A percentile compares a stretch with the other conserved stretches of the same genome.
Conservation (phyloP, 2,888 invertebrate species). For the Incurvaria masculella region DNA sequence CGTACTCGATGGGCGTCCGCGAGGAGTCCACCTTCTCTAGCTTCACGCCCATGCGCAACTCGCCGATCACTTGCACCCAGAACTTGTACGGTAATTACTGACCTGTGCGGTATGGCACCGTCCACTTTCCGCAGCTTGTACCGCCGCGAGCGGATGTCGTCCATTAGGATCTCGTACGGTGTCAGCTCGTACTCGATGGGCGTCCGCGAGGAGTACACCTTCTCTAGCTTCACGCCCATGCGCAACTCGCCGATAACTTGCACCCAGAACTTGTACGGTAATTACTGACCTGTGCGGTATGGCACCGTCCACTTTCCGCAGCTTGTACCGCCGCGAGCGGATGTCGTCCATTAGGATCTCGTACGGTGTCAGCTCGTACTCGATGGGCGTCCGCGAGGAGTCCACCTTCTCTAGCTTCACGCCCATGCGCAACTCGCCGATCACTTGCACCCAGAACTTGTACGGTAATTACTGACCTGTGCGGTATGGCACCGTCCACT, state of each 20-base stretch:
- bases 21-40: constrained; percentile 82
- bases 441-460: constrained; percentile 94
- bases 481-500: constrained; percentile 79
- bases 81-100: constrained; percentile 76
- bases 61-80: constrained; percentile 94
- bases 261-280: constrained; percentile 90
- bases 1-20: constrained; percentile 82
- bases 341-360: constrained; percentile 98
- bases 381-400: constrained; percentile 72
- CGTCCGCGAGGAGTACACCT: constrained; percentile 70
- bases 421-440: constrained; percentile 86
- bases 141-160: constrained; percentile 90
- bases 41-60: constrained; percentile 87
- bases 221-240: constrained; percentile 90
- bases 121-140: too few species aligned
- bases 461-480: constrained; percentile 67
- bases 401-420: constrained; percentile 89
- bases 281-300: constrained; percentile 62
- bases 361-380: constrained; percentile 93
- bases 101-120: too few species aligned
- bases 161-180: constrained; percentile 97
- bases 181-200: constrained; percentile 91
- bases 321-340: constrained; percentile 81
- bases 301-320: constrained; percentile 84
- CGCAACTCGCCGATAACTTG: constrained; percentile 92